phyloP scores from a whole-genome alignment of 2,888 invertebrate species.

The Heliothis peltigera region DNA sequence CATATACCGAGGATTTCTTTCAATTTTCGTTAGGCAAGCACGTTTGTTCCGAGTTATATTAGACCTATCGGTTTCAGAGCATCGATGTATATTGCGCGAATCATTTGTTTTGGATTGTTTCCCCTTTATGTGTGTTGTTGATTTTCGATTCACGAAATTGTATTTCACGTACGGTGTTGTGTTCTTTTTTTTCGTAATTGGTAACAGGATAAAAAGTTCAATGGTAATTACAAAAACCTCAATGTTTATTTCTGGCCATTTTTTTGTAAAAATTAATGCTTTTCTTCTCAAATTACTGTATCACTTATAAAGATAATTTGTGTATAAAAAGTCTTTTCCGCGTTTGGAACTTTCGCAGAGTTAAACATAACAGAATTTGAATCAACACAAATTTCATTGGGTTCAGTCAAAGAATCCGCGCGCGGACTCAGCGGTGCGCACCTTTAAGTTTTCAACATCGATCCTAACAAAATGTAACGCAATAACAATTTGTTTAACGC shows the following conservation, averaged over 20 bases:
- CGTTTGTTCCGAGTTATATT: slow-evolving; percentile 43
- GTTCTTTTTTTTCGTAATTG: slow-evolving; percentile 40
- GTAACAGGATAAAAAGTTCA: slow-evolving; percentile 33
- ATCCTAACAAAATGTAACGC: slow-evolving; percentile 51
- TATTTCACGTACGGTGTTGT: slow-evolving; percentile 11
- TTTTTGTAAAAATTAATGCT: slow-evolving; percentile 11
- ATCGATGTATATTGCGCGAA: slow-evolving; percentile 26
- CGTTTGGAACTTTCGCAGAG: slow-evolving; percentile 27
- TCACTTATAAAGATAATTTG: slow-evolving; percentile 28
- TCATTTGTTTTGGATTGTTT: slow-evolving; percentile 11
- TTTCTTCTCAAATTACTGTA: slow-evolving; percentile 21
- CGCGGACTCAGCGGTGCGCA: slow-evolving; percentile 49
- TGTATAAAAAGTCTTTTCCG: slow-evolving; percentile 24
- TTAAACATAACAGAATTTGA: slow-evolving; percentile 53
- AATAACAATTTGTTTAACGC: slow-evolving; percentile 60
- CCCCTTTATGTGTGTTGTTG: slow-evolving; percentile 14
- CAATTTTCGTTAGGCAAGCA: slow-evolving; percentile 45
- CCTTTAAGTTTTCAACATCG: slow-evolving; percentile 58
- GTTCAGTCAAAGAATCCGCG: slow-evolving; percentile 48
- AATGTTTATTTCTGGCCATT: slow-evolving; percentile 16
- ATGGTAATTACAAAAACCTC: slow-evolving; percentile 26
- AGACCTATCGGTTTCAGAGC: slow-evolving; percentile 24
- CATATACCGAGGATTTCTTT: slow-evolving; percentile 61
- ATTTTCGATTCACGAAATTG: slow-evolving; percentile 8
- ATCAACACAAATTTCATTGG: slow-evolving; percentile 53